Percentiles rank a stretch among this genome's conserved stretches.
phyloP scores from a whole-genome alignment of 2,797 vertebrate genomes.

The Nothura maculosa region DNA sequence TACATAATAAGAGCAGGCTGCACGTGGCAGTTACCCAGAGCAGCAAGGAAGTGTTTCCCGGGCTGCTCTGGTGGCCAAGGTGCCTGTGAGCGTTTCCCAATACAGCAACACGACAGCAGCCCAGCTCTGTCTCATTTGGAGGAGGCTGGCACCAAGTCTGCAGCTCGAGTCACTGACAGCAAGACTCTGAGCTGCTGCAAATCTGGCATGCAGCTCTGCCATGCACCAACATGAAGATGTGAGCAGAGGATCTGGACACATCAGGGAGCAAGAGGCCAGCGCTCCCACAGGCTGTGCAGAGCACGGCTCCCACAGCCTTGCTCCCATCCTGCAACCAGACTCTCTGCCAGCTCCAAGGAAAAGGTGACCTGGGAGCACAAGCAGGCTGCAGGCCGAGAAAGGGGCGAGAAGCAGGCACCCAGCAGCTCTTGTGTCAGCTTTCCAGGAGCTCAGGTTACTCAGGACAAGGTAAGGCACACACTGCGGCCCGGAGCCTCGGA shows the following conservation, averaged over 20 bases:
- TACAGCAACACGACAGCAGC: neutral
- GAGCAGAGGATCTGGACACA: neutral
- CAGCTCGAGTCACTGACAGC: neutral
- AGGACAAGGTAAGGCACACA: constrained; percentile 74
- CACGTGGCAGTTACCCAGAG: neutral
- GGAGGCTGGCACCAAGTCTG: neutral
- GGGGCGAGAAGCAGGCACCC: constrained; percentile 29
- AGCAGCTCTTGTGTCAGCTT: constrained; percentile 63
- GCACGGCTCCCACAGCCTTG: neutral
- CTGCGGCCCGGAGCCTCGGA: constrained; percentile 9
- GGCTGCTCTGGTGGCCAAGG: neutral
- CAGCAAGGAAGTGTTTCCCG: neutral
- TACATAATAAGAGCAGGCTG: neutral
- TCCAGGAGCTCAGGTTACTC: constrained; percentile 70
- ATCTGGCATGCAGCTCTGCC: neutral
- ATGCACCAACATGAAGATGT: fast-evolving
- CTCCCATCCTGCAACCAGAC: constrained; percentile 51
- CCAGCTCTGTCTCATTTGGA: neutral
- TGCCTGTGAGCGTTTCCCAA: constrained; percentile 30
- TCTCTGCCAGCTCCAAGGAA: constrained; percentile 24
- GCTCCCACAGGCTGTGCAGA: fast-evolving
- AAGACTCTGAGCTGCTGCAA: neutral
- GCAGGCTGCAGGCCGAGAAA: constrained; percentile 9
- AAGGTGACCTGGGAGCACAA: constrained; percentile 64
- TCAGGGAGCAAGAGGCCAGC: neutral